Base-by-base conservation (phyloP, 2,113 vertebrate species). In the Dromaius novaehollandiae region DNA sequence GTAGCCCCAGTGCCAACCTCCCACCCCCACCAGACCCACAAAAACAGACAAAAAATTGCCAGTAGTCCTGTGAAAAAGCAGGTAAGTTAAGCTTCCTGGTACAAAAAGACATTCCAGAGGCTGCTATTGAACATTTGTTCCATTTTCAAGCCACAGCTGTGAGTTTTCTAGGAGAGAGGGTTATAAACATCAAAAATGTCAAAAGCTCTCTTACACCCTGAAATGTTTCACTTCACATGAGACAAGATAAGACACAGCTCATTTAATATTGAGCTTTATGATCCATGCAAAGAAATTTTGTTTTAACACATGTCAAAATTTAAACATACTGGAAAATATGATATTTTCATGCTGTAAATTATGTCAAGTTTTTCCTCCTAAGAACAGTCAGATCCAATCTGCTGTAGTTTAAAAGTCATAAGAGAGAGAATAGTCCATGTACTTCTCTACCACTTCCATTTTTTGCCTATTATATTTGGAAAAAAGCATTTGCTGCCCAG, bases 381-480 rank as follows among this genome's bases (percentile, higher is more conserved):
- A 74, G 68, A 55, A 6, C 13, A 73, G 0, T 0, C n/a, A 87
- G 19, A 22, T 65, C 6, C 1, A 0, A 70, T 82, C n/a, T 94
- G 7, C 26, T 85, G n/a, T 13, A 81, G 12, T 77, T 77, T 68
- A 38, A 95, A 91, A 42, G 8, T 30, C 34, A 3, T 13, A 21
- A 30, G 22, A 74, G 81, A 87, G 6, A 56, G 3, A 66, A 32
- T 7, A 46, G 17, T 17, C 13, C n/a, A 17, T 16, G 20, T 51
- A 10, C 20, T 79, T 79, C 40, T 71, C 15, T 68, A 68, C 9
- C 9, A 53, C 9, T 63, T 7, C 9, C 1, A 13, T 71, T 63
- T 66, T 66, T 91, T 68, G 26, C 18, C 15, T 53, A 9, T 8
- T 56, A 3, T 68, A 58, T 48, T 42, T 66, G 56, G 15, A 74